phyloP scores from a whole-genome alignment of 2,888 invertebrate genomes.

The Dicranocentrus wangi region DNA sequence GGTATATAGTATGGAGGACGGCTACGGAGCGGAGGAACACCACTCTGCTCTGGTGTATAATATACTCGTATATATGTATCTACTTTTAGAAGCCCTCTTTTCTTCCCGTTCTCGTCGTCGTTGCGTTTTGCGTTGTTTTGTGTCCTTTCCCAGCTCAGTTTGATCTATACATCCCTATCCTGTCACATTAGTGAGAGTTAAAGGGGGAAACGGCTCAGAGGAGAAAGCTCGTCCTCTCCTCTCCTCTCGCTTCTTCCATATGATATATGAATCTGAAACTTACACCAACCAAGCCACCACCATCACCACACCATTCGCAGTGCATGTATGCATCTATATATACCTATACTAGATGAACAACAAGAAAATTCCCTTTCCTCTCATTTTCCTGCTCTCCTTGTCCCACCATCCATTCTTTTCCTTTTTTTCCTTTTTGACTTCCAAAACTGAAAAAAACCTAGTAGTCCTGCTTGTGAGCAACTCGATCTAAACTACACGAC shows the following conservation, averaged over 20 bases:
- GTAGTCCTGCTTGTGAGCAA: conserved; percentile 2
- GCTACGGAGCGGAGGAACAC: too few relatives aligned
- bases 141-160: conserved; percentile 31
- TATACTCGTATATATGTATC: neutral
- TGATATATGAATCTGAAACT: conserved; percentile 22
- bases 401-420: conserved; percentile 23
- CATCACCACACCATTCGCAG: conserved; percentile 20
- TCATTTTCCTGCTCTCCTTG: conserved; percentile 12
- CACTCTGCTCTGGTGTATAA: neutral
- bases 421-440: conserved; percentile 10
- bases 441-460: neutral
- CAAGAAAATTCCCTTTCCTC: conserved; percentile 38
- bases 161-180: conserved; percentile 57
- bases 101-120: neutral
- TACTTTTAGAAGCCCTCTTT: neutral
- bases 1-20: too few relatives aligned
- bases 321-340: conserved; percentile 1
- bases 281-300: conserved; percentile 13
- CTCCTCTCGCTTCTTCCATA: too few relatives aligned
- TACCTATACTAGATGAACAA: conserved; percentile 27
- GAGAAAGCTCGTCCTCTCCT: conserved; percentile 32
- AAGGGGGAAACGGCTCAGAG: conserved; percentile 61
- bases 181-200: conserved; percentile 59
- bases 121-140: conserved; percentile 25
- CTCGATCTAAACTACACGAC: conserved; percentile 22